Base-by-base conservation (phyloP, 2,888 invertebrate species). In the Chloroclysta siterata region DNA sequence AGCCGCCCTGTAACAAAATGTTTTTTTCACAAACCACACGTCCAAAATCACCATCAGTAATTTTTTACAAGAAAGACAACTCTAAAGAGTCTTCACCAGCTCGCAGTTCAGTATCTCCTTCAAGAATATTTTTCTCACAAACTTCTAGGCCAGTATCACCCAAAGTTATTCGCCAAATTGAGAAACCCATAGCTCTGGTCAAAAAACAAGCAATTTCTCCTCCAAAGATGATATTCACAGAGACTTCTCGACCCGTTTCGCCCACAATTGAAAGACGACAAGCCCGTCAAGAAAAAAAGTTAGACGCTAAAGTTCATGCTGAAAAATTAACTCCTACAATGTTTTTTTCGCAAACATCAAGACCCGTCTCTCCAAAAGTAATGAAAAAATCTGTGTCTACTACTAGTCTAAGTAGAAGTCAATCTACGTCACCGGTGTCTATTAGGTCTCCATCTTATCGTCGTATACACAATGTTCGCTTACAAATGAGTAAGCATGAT, bases 401-500 rank as follows among this genome's bases (percentile, higher is more conserved):
- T 22, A 52, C 57, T 54, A 76, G 69, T 65, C 65, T 78, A 39
- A 90, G 84, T 68, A 83, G 91, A 79, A 93, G 93, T 78, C 87
- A 93, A 57, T 92, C 94, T 0, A 88, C 92, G 3, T 94, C 94
- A n/a, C 94, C 94, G 0, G 93, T 95, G 5, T 93, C 94, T 13
- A 83, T 94, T 53, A 92, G 95, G 65, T 96, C 96, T 0, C 95
- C 96, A 0, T 95, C 95, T 0, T 94, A 94, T 72, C 93, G 96
- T 11, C 94, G 95, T 65, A 95, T 96, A 66, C 94, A 95, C 70
- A 93, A 84, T 72, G 88, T 88, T 17, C 89, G 93, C 69, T 80
- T 83, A 63, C 90, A 92, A 73, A 85, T 77, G 51, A 81, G 77
- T 47, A 93, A 85, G 73, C 79, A 88, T 70, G 80, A 82, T 51